Percentiles rank a stretch among this genome's conserved stretches.
phyloP scores from a whole-genome alignment of 2,888 invertebrate genomes.

The Drosophila melanosoma region DNA sequence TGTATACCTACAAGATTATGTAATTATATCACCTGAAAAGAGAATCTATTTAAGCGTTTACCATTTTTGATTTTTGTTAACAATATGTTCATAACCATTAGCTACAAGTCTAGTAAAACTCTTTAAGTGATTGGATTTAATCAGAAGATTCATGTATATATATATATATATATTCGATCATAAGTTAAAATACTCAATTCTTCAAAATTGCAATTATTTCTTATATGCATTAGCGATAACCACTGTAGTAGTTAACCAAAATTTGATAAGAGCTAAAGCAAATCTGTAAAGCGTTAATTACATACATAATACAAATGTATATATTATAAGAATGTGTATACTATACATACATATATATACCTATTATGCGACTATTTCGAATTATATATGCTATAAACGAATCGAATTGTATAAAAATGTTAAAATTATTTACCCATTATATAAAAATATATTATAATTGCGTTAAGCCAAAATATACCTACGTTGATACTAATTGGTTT shows the following conservation, averaged over 20 bases:
- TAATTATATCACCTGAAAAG: neutral
- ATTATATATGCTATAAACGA: conserved; percentile 23
- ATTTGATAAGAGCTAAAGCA: conserved; percentile 32
- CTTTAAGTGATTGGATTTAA: conserved; percentile 9
- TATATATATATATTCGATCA: conserved; percentile 25
- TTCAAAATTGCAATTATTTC: conserved; percentile 20
- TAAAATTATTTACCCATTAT: conserved; percentile 43
- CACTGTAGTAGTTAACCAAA: conserved; percentile 53
- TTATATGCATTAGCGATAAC: conserved; percentile 39
- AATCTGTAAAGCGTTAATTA: conserved; percentile 58
- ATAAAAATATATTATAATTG: conserved; percentile 22
- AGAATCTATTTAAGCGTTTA: conserved; percentile 3
- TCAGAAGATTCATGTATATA: neutral
- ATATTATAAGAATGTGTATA: conserved; percentile 25
- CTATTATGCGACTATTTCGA: conserved; percentile 41
- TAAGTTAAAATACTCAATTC: conserved; percentile 12
- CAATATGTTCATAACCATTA: conserved; percentile 11
- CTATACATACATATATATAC: conserved; percentile 12
- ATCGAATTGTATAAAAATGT: conserved; percentile 42
- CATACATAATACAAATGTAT: conserved; percentile 38
- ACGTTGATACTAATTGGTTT: conserved; percentile 20
- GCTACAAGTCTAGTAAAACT: conserved; percentile 8
- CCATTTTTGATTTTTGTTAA: neutral
- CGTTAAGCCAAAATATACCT: conserved; percentile 16
- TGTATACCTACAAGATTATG: neutral